phyloP scores from a whole-genome alignment of 2,113 vertebrate species.

The Bambusicola thoracicus region DNA sequence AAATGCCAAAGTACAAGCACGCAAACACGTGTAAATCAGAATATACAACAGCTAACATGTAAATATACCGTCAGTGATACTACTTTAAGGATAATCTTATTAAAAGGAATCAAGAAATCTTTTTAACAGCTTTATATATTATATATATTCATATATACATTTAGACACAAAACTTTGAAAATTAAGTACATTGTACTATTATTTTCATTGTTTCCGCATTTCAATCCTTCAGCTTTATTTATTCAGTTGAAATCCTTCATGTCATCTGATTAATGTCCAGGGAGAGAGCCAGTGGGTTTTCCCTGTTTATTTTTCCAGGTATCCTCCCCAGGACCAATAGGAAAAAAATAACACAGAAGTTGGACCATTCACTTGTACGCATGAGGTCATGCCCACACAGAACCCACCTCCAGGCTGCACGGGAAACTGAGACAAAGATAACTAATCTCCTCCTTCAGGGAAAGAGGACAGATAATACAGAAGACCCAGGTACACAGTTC shows the following conservation, averaged over 20 bases:
- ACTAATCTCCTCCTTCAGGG: background rate
- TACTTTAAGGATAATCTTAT: background rate
- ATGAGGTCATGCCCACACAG: background rate
- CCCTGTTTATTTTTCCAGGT: background rate
- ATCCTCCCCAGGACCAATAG: background rate
- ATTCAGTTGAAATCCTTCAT: background rate
- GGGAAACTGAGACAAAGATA: background rate
- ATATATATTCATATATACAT: background rate
- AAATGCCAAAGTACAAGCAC: background rate
- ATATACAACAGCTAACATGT: background rate
- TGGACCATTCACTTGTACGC: background rate
- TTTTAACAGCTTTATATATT: background rate
- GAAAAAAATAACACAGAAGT: background rate
- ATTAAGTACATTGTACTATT: background rate
- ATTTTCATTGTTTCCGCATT: background rate
- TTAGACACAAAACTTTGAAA: background rate
- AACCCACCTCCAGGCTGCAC: fast-evolving
- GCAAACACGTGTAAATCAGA: background rate
- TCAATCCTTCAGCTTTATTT: background rate
- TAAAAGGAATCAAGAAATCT: background rate
- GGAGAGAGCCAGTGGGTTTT: background rate
- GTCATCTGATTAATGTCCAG: background rate
- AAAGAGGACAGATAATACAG: background rate
- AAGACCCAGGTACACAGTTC: background rate
- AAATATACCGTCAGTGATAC: background rate